A percentile compares a stretch with the other conserved stretches of the same genome.
These are phyloP conservation scores for Calonectris borealis DNA, from an alignment of 2,113 vertebrate species.

Conservation along the genomic window DNA sequence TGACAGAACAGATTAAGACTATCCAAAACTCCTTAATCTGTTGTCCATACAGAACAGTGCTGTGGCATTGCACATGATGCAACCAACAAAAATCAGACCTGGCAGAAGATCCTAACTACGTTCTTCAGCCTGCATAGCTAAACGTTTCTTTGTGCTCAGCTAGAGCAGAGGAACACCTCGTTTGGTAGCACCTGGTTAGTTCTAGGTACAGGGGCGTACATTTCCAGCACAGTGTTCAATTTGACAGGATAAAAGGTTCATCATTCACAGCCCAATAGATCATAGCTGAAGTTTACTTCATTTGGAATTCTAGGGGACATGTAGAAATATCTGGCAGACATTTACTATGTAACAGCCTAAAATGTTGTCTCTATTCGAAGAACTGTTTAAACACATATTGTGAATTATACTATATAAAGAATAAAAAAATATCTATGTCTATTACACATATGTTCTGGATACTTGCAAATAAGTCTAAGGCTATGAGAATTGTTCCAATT, in stretches of 20 bases:
- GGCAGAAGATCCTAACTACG: neutral
- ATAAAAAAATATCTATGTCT: neutral
- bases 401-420: neutral
- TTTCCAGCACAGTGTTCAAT: neutral
- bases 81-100: neutral
- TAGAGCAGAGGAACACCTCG: fast-evolving
- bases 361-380: neutral
- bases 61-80: neutral
- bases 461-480: neutral
- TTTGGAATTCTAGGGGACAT: neutral
- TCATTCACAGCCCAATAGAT: neutral
- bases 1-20: slow-evolving; percentile 53
- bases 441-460: neutral
- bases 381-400: neutral
- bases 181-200: neutral
- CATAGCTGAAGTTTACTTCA: neutral
- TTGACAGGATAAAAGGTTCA: neutral
- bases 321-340: neutral
- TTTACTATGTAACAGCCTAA: neutral
- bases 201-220: neutral
- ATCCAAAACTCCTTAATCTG: slow-evolving; percentile 39
- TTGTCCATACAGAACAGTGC: neutral
- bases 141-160: neutral
- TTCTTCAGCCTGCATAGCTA: neutral
- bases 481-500: neutral